These are phyloP conservation scores for Lithobius niger DNA, from an alignment of 1,140 invertebrate genomes.

Conservation along the genomic window DNA sequence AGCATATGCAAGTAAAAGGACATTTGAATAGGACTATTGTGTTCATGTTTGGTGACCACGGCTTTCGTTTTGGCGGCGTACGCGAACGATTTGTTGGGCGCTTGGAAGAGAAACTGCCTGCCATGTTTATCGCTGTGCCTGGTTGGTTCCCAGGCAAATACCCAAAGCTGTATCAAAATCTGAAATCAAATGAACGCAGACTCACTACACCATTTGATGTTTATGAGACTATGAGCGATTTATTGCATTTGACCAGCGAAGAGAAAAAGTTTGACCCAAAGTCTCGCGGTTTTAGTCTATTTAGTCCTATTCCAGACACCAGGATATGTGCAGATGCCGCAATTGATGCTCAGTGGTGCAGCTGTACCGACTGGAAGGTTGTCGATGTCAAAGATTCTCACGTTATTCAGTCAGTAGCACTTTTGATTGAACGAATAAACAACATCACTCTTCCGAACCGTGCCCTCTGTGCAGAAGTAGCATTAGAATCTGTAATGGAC, in stretches of 20 bases:
- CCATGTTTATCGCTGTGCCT: conserved; percentile 66
- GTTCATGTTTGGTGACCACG: conserved; percentile 85
- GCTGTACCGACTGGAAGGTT: conserved; percentile 21
- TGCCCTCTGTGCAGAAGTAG: neutral
- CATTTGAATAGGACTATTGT: conserved; percentile 42
- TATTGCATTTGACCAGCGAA: conserved; percentile 19
- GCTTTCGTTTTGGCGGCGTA: conserved; percentile 70
- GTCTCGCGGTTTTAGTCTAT: conserved; percentile 20
- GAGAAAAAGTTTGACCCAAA: conserved; percentile 5
- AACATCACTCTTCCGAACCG: neutral
- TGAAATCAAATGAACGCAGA: conserved; percentile 45
- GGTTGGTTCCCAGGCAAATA: conserved; percentile 48
- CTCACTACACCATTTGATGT: conserved; percentile 37
- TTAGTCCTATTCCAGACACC: conserved; percentile 23
- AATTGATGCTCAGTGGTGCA: conserved; percentile 33
- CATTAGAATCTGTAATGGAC: neutral
- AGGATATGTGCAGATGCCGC: conserved; percentile 29
- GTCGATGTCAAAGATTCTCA: too few relatives aligned
- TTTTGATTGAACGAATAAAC: too few relatives aligned
- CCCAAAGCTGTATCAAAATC: conserved; percentile 45
- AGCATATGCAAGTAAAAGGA: conserved; percentile 13
- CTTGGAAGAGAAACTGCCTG: conserved; percentile 78
- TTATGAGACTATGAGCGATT: conserved; percentile 31
- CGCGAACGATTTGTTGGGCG: conserved; percentile 64
- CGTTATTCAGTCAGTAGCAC: too few relatives aligned